Evolutionary conservation across 2,888 invertebrate species (phyloP).

Genomic region (Aricia artaxerxes): DNA sequence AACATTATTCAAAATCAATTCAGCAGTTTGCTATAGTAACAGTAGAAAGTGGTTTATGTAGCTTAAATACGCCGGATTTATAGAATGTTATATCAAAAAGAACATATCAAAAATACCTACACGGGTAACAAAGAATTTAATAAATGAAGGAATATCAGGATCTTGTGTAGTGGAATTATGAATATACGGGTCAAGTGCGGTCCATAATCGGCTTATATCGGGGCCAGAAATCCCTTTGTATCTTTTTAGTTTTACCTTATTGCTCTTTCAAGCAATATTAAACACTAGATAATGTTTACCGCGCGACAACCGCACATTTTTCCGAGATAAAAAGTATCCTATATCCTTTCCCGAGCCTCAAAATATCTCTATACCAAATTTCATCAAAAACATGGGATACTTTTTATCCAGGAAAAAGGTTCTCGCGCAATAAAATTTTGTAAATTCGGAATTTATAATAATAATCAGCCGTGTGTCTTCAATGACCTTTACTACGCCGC

Average conservation of each 20-base stretch:
- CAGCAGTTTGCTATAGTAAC: too few species aligned
- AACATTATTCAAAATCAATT: too few species aligned
- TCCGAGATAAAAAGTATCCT: too few species aligned
- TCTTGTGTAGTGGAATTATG: constrained; percentile 27
- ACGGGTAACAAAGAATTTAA: background rate
- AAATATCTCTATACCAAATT: background rate
- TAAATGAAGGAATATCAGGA: constrained; percentile 10
- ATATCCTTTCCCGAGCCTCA: background rate
- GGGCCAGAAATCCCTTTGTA: constrained; percentile 25
- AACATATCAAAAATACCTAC: background rate
- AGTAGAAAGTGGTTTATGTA: too few species aligned
- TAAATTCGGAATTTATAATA: too few species aligned
- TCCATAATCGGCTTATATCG: constrained; percentile 16
- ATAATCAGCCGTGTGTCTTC: too few species aligned
- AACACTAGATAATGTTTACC: background rate
- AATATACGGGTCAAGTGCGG: constrained; percentile 20
- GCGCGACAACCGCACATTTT: too few species aligned
- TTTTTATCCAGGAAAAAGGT: too few species aligned
- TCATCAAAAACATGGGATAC: too few species aligned
- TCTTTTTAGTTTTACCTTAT: constrained; percentile 23
- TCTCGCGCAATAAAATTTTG: too few species aligned
- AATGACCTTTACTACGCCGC: too few species aligned
- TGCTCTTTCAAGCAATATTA: background rate
- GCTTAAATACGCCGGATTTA: too few species aligned
- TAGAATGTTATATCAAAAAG: background rate